phyloP scores from a whole-genome alignment of 2,888 invertebrate genomes.

The Parnassius orleans region DNA sequence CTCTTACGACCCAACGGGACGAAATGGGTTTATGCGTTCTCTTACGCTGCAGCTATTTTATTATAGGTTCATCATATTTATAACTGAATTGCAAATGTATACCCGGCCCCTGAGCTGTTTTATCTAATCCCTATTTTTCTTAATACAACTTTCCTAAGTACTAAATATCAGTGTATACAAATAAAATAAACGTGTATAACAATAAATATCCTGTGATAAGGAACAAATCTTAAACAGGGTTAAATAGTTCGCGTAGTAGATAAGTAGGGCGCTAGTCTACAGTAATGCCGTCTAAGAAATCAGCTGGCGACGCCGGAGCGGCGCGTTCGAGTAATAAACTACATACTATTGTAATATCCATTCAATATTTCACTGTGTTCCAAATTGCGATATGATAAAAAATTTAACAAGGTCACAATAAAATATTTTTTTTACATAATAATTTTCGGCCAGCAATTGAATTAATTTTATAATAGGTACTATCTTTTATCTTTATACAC shows the following conservation, averaged over 20 bases:
- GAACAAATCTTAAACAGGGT: slow-evolving; percentile 23
- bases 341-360: slow-evolving; percentile 47
- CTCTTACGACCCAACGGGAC: no score
- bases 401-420: slow-evolving; percentile 1
- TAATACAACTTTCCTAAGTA: neutral
- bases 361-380: slow-evolving; percentile 52
- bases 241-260: slow-evolving; percentile 23
- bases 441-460: no score
- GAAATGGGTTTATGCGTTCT: no score
- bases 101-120: no score
- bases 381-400: slow-evolving; percentile 31
- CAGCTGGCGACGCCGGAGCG: slow-evolving; percentile 52
- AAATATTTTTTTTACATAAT: no score
- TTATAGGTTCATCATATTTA: no score
- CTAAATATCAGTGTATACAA: neutral
- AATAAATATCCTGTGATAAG: slow-evolving; percentile 12
- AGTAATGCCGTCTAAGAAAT: slow-evolving; percentile 42
- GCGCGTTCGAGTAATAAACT: slow-evolving; percentile 57
- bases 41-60: no score
- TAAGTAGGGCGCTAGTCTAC: slow-evolving; percentile 27
- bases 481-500: no score
- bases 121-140: neutral
- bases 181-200: neutral
- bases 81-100: no score
- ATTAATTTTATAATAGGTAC: no score